Conservation (phyloP, 2,888 invertebrate species). For the Diplazon laetatorius region DNA sequence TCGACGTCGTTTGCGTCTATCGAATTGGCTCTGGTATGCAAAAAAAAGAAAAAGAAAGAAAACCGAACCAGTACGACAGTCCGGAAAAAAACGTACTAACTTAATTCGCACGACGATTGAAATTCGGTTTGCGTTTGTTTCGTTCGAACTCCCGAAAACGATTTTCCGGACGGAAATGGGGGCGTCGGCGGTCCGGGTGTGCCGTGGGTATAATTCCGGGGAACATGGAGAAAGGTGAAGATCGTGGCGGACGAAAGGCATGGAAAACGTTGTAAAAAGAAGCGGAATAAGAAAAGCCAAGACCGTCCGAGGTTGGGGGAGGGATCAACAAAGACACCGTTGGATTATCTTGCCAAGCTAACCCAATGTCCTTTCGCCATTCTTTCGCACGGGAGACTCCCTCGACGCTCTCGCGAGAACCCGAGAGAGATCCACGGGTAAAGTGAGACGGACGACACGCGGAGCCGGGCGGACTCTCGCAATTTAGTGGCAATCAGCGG, state of each 20-base stretch:
- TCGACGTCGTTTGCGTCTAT: background rate
- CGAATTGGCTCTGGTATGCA: constrained; percentile 36
- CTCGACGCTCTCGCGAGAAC: constrained; percentile 52
- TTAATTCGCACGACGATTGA: constrained; percentile 70
- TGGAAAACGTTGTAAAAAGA: constrained; percentile 43
- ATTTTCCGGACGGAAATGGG: too few species aligned
- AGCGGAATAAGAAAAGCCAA: constrained; percentile 40
- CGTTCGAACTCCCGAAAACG: too few species aligned
- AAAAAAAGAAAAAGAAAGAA: constrained; percentile 4
- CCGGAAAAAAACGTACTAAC: constrained; percentile 8
- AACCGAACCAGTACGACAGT: too few species aligned
- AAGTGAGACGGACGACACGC: constrained; percentile 54
- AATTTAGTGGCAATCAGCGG: constrained; percentile 81
- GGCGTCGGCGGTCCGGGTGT: too few species aligned
- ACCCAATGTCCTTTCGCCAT: constrained; percentile 55
- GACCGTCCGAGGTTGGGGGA: constrained; percentile 63
- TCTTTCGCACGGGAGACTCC: constrained; percentile 51
- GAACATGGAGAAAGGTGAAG: constrained; percentile 63
- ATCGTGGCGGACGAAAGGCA: constrained; percentile 64
- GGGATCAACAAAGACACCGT: constrained; percentile 70
- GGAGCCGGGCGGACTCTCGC: constrained; percentile 70
- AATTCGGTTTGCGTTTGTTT: constrained; percentile 72
- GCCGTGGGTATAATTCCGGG: too few species aligned
- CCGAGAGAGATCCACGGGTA: constrained; percentile 63
- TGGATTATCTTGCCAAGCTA: constrained; percentile 65